phyloP scores from a whole-genome alignment of 2,797 vertebrate species.

The Pseudochromis fuscus region DNA sequence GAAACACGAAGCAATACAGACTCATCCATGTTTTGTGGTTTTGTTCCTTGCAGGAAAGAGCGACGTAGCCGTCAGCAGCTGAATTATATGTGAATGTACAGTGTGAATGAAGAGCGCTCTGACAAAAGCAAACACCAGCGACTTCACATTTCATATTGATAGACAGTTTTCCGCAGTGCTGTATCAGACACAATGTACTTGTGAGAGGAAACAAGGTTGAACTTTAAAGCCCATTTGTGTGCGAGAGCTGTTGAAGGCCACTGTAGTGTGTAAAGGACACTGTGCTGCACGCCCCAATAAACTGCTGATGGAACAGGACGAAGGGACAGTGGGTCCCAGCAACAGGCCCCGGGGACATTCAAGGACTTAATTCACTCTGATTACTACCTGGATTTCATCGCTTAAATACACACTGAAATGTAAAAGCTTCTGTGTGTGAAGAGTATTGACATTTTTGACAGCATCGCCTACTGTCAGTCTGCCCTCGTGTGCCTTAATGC shows the following conservation, averaged over 20 bases:
- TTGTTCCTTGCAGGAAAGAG: background rate
- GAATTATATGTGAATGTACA: background rate
- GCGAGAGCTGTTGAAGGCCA: conserved; percentile 20
- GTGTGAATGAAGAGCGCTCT: background rate
- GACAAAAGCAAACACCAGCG: background rate
- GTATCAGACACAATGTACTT: background rate
- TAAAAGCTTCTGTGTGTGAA: background rate
- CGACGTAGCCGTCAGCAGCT: background rate
- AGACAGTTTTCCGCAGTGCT: background rate
- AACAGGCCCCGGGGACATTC: conserved; percentile 23
- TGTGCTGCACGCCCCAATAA: conserved; percentile 34
- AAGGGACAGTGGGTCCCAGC: conserved; percentile 24
- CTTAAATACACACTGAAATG: background rate
- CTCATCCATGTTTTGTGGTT: background rate
- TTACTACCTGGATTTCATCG: conserved; percentile 13
- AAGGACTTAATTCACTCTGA: conserved; percentile 27
- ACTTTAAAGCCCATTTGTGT: conserved; percentile 7
- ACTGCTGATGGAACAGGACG: conserved; percentile 44
- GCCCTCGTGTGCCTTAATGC: too few relatives aligned
- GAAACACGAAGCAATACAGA: background rate
- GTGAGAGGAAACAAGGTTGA: background rate
- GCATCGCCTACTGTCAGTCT: too few relatives aligned
- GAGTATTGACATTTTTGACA: background rate
- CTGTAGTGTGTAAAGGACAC: conserved; percentile 26
- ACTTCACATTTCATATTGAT: background rate